phyloP scores from a whole-genome alignment of 2,113 vertebrate species.

The Lophius piscatorius region DNA sequence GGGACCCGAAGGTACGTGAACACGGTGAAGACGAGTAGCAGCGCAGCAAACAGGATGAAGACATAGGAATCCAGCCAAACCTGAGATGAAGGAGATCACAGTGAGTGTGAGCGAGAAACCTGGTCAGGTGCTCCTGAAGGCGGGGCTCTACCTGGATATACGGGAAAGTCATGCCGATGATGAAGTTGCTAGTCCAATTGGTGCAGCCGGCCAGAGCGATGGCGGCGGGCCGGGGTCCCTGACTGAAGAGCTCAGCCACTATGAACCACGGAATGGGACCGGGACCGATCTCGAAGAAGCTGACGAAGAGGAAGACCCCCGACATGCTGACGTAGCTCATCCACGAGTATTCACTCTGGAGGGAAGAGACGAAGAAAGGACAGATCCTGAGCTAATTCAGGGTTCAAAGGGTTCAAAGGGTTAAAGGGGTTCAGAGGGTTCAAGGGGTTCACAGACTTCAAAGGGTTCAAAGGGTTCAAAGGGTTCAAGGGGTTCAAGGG shows the following conservation, averaged over 20 bases:
- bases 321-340: slow-evolving; percentile 95
- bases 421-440: no score
- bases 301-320: slow-evolving; percentile 92
- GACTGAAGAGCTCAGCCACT: slow-evolving; percentile 96
- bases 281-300: slow-evolving; percentile 95
- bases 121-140: neutral
- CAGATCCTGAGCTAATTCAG: no score
- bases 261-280: slow-evolving; percentile 99
- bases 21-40: slow-evolving; percentile 86
- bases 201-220: slow-evolving; percentile 89
- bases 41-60: slow-evolving; percentile 86
- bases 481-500: no score
- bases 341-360: slow-evolving; percentile 82
- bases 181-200: slow-evolving; percentile 96
- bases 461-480: no score
- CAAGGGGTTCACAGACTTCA: no score
- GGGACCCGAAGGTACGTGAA: slow-evolving; percentile 89
- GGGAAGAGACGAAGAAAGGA: neutral
- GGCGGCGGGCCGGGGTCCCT: slow-evolving; percentile 92
- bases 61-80: slow-evolving; percentile 82
- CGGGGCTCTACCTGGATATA: slow-evolving; percentile 84
- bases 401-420: no score
- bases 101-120: neutral
- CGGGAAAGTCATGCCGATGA: slow-evolving; percentile 91
- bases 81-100: slow-evolving; percentile 68